Evolutionary conservation across 2,888 invertebrate species (phyloP).

Genomic region (Choreutis nemorana): DNA sequence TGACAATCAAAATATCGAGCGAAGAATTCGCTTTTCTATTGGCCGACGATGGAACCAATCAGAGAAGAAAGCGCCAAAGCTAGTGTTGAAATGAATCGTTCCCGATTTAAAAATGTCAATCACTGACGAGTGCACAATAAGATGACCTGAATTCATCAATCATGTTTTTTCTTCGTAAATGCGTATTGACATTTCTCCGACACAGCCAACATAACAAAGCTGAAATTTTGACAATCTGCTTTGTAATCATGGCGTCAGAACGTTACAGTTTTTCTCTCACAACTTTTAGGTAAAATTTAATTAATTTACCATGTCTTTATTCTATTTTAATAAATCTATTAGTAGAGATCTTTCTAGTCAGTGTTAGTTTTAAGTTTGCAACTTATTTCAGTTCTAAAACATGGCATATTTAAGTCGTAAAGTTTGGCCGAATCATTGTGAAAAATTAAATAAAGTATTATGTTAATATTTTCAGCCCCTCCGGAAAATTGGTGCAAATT

Average conservation of each 20-base stretch:
- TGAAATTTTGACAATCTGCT: slow-evolving; percentile 35
- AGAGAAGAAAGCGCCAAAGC: not conserved
- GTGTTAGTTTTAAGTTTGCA: no score
- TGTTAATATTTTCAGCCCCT: slow-evolving; percentile 80
- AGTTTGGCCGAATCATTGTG: slow-evolving; percentile 2
- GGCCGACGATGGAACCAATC: slow-evolving; percentile 23
- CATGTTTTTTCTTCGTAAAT: no score
- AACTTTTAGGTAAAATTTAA: slow-evolving; percentile 65
- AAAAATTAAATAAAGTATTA: no score
- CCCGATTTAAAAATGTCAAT: no score
- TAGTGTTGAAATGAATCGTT: not conserved
- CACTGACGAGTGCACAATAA: no score
- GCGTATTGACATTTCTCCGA: no score
- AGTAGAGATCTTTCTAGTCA: not conserved
- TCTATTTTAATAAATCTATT: not conserved
- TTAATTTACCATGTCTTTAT: slow-evolving; percentile 20
- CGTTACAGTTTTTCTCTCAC: slow-evolving; percentile 96
- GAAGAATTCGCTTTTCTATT: slow-evolving; percentile 24
- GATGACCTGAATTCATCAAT: no score
- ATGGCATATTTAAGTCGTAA: not conserved
- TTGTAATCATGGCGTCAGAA: slow-evolving; percentile 90
- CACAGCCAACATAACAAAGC: slow-evolving; percentile 25
- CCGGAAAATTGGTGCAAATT: slow-evolving; percentile 98
- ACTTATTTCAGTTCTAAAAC: slow-evolving; percentile 15
- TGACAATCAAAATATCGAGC: slow-evolving; percentile 54